Conservation (phyloP, 2,797 vertebrate genomes). For the Sternarchorhynchus goeldii region DNA sequence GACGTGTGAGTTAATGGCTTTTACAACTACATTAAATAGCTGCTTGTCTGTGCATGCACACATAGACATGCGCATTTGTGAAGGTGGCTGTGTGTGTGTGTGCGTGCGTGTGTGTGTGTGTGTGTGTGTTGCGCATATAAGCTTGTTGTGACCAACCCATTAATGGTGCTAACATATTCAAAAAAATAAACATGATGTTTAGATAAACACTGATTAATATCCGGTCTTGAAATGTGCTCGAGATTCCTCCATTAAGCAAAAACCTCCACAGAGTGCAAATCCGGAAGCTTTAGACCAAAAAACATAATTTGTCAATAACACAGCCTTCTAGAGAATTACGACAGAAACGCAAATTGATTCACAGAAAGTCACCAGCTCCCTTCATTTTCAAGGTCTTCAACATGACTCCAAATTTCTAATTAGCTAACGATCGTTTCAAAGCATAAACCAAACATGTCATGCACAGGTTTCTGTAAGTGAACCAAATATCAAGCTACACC, state of each 20-base stretch:
- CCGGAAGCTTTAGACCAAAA: too few relatives aligned
- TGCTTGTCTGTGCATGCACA: constrained; percentile 23
- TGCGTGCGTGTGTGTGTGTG: too few relatives aligned
- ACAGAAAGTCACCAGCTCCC: too few relatives aligned
- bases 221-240: neutral
- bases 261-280: neutral
- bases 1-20: constrained; percentile 45
- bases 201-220: neutral
- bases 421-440: too few relatives aligned
- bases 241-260: neutral
- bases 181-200: constrained; percentile 11
- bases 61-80: constrained; percentile 1
- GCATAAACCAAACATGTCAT: too few relatives aligned
- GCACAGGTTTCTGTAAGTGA: too few relatives aligned
- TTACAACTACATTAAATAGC: constrained; percentile 56
- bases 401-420: too few relatives aligned
- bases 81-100: neutral
- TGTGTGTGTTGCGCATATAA: neutral
- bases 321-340: too few relatives aligned
- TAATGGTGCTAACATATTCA: neutral
- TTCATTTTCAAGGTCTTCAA: too few relatives aligned
- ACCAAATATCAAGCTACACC: too few relatives aligned
- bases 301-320: neutral
- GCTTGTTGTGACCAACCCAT: constrained; percentile 5
- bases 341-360: too few relatives aligned